Base-by-base conservation (phyloP, 2,888 invertebrate species). In the Eupithecia inturbata region DNA sequence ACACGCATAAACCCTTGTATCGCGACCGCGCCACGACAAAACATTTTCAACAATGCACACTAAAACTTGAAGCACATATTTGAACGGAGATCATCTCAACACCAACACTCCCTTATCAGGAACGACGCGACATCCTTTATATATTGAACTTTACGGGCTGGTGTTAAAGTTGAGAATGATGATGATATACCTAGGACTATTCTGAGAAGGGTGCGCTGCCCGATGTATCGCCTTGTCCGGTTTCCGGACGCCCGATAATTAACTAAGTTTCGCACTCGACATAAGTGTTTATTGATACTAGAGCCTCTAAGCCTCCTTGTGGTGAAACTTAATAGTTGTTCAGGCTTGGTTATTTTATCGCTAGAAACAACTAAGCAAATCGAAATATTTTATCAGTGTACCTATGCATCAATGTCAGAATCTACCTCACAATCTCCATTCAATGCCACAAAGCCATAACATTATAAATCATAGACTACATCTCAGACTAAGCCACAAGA, bases 1-100 rank as follows among this genome's bases (percentile, higher is more conserved):
- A 93, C 93, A 93, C 91, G 89, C 92, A 92, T 93, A 93, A 93
- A 93, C 92, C 92, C 88, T 85, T 88, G 84, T 91, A 92, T 91
- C 91, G 85, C 87, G 84, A 83, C 88, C 57, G 80, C 87, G 85
- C 83, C 84, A 73, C 77, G 80, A 83, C 92, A 90, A 88, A 87
- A 89, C 90, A 92, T 89, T 92, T 82, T 88, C 89, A 84, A 92
- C 93, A 89, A 90, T 93, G 90, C 89, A 85, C 83, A 83, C 88
- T 87, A 85, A 86, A 89, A 88, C 88, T 88, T 92, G 86, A 81
- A 89, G 90, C 89, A 87, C 89, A 92, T 90, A 92, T 92, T 93
- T 88, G 90, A 83, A 81, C 88, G 89, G 85, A 87, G 87, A 88
- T 91, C 88, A 80, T 90, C 87, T 84, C 57, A 57, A 12, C 57